Evolutionary conservation across 2,888 invertebrate species (phyloP), one percentile per base, ranked within the genome.

Genomic region (Lymantria dispar): DNA sequence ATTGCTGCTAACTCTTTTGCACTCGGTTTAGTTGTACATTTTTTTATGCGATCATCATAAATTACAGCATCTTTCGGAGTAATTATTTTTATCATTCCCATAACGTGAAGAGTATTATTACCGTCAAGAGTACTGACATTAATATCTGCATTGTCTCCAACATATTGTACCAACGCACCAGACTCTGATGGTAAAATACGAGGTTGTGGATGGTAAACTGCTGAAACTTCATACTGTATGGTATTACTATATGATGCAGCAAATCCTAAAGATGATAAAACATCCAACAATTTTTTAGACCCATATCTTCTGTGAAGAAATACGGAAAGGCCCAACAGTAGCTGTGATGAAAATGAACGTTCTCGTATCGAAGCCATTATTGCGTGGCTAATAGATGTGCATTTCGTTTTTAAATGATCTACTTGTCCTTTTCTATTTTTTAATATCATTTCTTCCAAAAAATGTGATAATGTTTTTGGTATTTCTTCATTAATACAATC

Each of bases 141-240:
- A 48, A 54, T 54, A 50, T 62, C 55, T 5, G 56, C 54, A 57
- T 60, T 60, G 44, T 63, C 57, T 50, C 50, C 58, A 42, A 58
- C 57, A 49, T 58, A 63, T 30, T 58, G 58, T 12, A 38, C 38
- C 22, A 47, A 47, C 9, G 22, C n/a, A 29, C 11, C 13, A 36
- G 11, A 33, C 29, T n/a, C 36, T 38, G 38, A 38, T 38, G 38
- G 38, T 38, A 38, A 38, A 30, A 39, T 22, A 48, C 42, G 47
- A 45, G 10, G 54, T 52, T 43, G 43, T 47, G 54, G 47, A 52
- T 33, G 50, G 47, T 44, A 48, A 38, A 38, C 38, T 38, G 38
- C 38, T 11, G 44, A 57, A 51, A 47, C 51, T 52, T 52, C 52
- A 33, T 37, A 53, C 14, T 48, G 47, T 52, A 46, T 43, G 48